Percentiles rank a stretch among this genome's conserved stretches.
Evolutionary conservation across 2,797 vertebrate species (phyloP).

Genomic region (Cacajao melanocephalus): DNA sequence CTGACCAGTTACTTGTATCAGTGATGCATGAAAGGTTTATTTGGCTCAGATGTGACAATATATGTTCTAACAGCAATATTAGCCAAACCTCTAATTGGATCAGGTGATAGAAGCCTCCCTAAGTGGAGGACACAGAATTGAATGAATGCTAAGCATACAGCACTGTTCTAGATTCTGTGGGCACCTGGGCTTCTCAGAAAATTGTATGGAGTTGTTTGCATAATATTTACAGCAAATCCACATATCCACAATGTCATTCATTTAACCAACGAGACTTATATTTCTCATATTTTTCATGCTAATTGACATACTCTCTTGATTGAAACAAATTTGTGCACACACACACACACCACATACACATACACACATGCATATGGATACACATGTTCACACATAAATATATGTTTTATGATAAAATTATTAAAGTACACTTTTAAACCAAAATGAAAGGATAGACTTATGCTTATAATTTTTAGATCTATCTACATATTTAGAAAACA

Average conservation of each 20-base stretch:
- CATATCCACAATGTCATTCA: not conserved
- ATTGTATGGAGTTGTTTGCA: not conserved
- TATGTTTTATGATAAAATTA: not conserved
- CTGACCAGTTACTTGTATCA: not conserved
- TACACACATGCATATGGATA: not conserved
- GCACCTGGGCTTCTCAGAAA: not conserved
- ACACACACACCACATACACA: not conserved
- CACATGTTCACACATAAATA: not conserved
- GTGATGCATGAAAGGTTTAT: not conserved
- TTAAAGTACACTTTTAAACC: not conserved
- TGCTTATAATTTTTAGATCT: not conserved
- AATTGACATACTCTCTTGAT: not conserved
- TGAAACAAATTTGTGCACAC: not conserved
- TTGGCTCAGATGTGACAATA: not conserved
- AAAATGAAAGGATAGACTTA: not conserved
- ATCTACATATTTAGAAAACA: not conserved
- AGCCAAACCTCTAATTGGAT: not conserved
- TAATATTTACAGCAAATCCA: not conserved
- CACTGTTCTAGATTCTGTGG: not conserved
- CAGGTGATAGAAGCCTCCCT: not conserved
- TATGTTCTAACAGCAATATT: not conserved
- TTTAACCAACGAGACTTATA: not conserved
- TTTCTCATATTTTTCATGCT: not conserved
- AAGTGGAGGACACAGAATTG: not conserved
- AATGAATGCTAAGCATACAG: not conserved